Conservation (phyloP, 1,140 invertebrate genomes). For the Drosophila kepulauana region DNA sequence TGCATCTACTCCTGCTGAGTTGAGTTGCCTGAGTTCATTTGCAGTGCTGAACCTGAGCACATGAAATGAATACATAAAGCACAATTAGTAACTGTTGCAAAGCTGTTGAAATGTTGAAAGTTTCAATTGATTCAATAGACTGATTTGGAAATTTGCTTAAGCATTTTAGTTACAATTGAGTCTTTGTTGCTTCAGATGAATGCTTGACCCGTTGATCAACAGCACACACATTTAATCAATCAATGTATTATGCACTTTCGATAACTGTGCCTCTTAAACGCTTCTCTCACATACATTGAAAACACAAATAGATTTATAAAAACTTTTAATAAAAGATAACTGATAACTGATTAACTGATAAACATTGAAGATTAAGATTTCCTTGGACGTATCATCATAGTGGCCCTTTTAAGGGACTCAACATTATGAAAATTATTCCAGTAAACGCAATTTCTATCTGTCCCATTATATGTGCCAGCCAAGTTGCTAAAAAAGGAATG, state of each 20-base stretch:
- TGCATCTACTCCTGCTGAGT: not conserved
- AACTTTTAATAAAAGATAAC: too few species aligned
- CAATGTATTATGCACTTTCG: too few species aligned
- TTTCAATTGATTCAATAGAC: constrained; percentile 7
- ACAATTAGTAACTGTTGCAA: constrained; percentile 27
- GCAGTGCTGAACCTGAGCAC: constrained; percentile 45
- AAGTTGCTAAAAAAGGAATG: not conserved
- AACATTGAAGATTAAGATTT: too few species aligned
- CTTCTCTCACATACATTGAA: too few species aligned
- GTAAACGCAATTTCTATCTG: not conserved
- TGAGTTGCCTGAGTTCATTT: constrained; percentile 47
- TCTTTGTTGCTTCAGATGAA: too few species aligned
- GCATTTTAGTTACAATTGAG: too few species aligned
- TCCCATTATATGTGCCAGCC: not conserved
- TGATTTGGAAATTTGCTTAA: too few species aligned
- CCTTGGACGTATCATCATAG: constrained; percentile 23
- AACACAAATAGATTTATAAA: too few species aligned
- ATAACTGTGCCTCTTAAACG: too few species aligned
- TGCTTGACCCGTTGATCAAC: too few species aligned
- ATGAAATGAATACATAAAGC: constrained; percentile 44
- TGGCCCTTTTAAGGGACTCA: not conserved
- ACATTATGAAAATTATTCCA: not conserved
- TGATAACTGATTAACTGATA: too few species aligned
- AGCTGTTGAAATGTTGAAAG: not conserved
- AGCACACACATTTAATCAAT: too few species aligned